These are phyloP conservation scores for Silurus lanzhouensis DNA, from an alignment of 2,797 vertebrate genomes.

Conservation along the genomic window DNA sequence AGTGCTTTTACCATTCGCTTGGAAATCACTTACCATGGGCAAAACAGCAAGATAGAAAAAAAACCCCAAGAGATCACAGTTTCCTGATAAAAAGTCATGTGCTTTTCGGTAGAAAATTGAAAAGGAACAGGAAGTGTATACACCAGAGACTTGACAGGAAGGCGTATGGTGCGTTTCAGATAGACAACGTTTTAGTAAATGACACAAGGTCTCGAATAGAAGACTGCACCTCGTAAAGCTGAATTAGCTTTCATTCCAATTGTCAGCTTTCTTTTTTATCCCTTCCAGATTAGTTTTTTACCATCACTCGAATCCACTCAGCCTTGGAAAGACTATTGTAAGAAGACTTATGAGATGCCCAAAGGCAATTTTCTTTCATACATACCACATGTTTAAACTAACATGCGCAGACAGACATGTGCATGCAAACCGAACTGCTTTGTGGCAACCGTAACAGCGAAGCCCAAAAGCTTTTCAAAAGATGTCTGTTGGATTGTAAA, in stretches of 20 bases:
- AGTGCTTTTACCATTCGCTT: background rate
- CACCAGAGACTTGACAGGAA: constrained; percentile 12
- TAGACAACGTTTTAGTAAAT: background rate
- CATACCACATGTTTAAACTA: constrained; percentile 54
- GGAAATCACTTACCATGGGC: background rate
- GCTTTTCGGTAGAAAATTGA: constrained; percentile 28
- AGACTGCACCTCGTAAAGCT: background rate
- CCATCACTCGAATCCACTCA: constrained; percentile 50
- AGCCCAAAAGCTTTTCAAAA: constrained; percentile 59
- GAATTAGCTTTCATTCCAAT: constrained; percentile 28
- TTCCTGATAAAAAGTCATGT: constrained; percentile 32
- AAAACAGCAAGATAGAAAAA: background rate
- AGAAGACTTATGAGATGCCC: constrained; percentile 34
- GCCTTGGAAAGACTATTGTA: constrained; percentile 39
- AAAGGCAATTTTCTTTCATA: constrained; percentile 2
- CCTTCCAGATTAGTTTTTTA: background rate
- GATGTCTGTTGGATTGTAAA: constrained; percentile 59
- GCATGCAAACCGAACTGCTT: constrained; percentile 57
- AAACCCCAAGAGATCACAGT: background rate
- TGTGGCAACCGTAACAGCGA: constrained; percentile 47
- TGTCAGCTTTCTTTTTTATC: constrained; percentile 3
- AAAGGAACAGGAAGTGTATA: constrained; percentile 49
- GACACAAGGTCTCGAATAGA: background rate
- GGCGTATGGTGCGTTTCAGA: background rate
- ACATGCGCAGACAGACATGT: constrained; percentile 32